These are phyloP conservation scores for Entomyzon cyanotis DNA, from an alignment of 2,113 vertebrate genomes.

Conservation along the genomic window DNA sequence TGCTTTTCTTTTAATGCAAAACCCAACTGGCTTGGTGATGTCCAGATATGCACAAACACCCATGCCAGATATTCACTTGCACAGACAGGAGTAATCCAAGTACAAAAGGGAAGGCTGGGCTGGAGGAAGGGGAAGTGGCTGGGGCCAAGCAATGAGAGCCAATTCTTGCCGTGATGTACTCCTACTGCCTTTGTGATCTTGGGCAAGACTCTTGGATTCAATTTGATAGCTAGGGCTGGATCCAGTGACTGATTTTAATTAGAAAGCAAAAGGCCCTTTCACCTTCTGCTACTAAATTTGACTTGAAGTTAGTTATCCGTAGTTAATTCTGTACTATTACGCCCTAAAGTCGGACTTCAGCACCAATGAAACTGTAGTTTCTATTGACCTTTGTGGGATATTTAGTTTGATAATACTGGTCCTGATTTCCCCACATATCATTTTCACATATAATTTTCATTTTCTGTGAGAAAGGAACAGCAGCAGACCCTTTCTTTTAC, in stretches of 20 bases:
- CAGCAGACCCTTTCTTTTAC: not conserved
- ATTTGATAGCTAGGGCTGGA: conserved; percentile 6
- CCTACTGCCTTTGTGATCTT: conserved; percentile 1
- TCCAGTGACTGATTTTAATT: conserved; percentile 23
- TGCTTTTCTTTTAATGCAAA: conserved; percentile 29
- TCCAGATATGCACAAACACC: conserved; percentile 3
- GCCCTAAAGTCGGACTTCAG: not conserved
- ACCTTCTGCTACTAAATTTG: conserved; percentile 44
- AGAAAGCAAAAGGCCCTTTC: conserved; percentile 31
- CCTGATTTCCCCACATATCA: not conserved
- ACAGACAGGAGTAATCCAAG: conserved; percentile 28
- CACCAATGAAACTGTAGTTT: not conserved
- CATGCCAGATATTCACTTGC: conserved; percentile 9
- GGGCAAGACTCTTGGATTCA: not conserved
- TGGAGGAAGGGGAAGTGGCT: conserved; percentile 50
- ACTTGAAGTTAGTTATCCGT: not conserved
- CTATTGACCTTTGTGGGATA: not conserved
- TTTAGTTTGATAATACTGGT: not conserved
- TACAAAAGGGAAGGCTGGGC: not conserved
- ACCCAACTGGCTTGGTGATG: conserved; percentile 24
- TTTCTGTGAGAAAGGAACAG: not conserved
- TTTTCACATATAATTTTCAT: not conserved
- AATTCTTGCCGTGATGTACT: conserved; percentile 2
- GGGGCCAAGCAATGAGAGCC: conserved; percentile 1
- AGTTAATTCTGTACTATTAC: conserved; percentile 5